Percentiles rank a stretch among this genome's conserved stretches.
phyloP scores from a whole-genome alignment of 2,797 vertebrate species.

The Melanotaenia nigrans region DNA sequence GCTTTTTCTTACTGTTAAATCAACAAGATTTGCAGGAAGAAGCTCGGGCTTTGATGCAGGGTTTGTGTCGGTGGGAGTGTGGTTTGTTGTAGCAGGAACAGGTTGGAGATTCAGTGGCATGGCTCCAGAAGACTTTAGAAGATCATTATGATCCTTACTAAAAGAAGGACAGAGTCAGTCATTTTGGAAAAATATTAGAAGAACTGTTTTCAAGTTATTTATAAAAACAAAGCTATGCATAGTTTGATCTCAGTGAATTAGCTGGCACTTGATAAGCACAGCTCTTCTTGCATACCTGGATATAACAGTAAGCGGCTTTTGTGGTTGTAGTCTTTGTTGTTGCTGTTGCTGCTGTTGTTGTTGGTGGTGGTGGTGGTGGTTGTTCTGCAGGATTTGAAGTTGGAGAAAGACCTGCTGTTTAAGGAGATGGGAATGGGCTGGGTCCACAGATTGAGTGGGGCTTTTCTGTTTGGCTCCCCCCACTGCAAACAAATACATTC shows the following conservation, averaged over 20 bases:
- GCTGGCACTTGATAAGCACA: neutral
- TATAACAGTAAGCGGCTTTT: slow-evolving; percentile 72
- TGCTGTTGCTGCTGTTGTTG: slow-evolving; percentile 54
- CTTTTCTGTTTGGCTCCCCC: slow-evolving; percentile 79
- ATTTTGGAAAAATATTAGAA: neutral
- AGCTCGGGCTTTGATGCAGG: slow-evolving; percentile 80
- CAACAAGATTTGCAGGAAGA: slow-evolving; percentile 86
- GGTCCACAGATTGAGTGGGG: slow-evolving; percentile 76
- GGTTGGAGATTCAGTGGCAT: slow-evolving; percentile 76
- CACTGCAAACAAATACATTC: slow-evolving; percentile 45
- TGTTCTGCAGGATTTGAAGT: slow-evolving; percentile 87
- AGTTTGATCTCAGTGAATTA: slow-evolving; percentile 1
- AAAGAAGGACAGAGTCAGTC: slow-evolving; percentile 27
- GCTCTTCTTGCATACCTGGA: slow-evolving; percentile 70
- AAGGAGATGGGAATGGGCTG: slow-evolving; percentile 84
- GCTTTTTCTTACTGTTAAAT: slow-evolving; percentile 83
- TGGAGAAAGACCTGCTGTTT: slow-evolving; percentile 89
- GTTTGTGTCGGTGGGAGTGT: slow-evolving; percentile 61
- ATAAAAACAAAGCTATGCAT: neutral
- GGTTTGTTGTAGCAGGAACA: slow-evolving; percentile 69
- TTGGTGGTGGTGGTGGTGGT: slow-evolving; percentile 76
- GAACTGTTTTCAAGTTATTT: neutral
- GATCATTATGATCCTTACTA: slow-evolving; percentile 77
- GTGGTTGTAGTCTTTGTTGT: slow-evolving; percentile 56
- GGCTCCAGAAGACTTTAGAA: slow-evolving; percentile 79